Evolutionary conservation across 2,113 vertebrate genomes (phyloP), one percentile per base, ranked within the genome.

Genomic region (Microtus ochrogaster): DNA sequence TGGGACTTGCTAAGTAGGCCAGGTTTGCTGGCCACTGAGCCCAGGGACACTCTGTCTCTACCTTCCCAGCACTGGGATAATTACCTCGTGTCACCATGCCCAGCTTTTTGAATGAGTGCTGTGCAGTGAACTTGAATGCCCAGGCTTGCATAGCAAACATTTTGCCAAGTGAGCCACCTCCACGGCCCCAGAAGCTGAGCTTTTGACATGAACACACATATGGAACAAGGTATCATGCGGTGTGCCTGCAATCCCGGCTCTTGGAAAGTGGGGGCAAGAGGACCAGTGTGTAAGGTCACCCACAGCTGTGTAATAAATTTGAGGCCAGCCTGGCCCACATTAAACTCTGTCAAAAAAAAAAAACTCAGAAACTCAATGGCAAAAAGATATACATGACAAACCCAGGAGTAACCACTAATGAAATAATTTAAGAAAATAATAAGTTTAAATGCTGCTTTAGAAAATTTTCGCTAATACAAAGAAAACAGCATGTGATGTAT

Each of bases 391-490:
- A 12, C 26, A 39, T 33, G 65, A 17, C 74, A 70, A 85, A 11
- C 47, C 14, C 17, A 61, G 33, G 2, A 87, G 55, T 41, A 94
- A 87, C 52, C 52, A 89, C 65, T 81, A 49, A 92, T 21, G 26
- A 90, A 90, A 92, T 76, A 87, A 73, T 7, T 68, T 79, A 58
- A 22, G 13, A 65, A 87, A 76, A 26, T 79, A 79, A 88, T 1
- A 86, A 90, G 58, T 33, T 77, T 87, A 96, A 97, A 68, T 74
- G 19, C 28, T 87, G n/a, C 9, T 28, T 58, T 92, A 58, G 65
- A 92, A 61, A 13, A 21, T 47, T 72, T 84, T 97, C 22, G 72
- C 13, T 88, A 89, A 88, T 49, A 70, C 24, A 90, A 92, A 95
- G 44, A 90, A 95, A 87, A 22, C 19, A 49, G 4, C 36, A 4